A percentile compares a stretch with the other conserved stretches of the same genome.
Conservation (phyloP, 2,113 vertebrate species). For the Pyrgilauda ruficollis region DNA sequence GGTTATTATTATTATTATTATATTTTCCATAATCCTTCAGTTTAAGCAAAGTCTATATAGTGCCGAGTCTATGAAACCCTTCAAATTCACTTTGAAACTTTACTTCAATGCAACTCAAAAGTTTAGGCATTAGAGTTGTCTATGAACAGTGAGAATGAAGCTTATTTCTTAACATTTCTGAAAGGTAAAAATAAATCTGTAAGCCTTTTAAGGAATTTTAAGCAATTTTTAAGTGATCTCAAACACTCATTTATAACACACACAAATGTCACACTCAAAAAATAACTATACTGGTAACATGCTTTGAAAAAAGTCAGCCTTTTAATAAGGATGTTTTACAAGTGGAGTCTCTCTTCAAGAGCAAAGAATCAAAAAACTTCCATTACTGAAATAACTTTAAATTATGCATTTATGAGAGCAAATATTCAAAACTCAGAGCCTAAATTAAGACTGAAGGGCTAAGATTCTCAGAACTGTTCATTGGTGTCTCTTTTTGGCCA, state of each 20-base stretch:
- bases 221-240: not conserved
- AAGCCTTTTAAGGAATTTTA: not conserved
- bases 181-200: not conserved
- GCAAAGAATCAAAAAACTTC: not conserved
- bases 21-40: not conserved
- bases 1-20: not conserved
- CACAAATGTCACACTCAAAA: not conserved
- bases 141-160: not conserved
- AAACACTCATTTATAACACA: not conserved
- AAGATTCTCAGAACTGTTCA: not conserved
- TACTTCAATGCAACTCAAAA: not conserved
- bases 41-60: not conserved
- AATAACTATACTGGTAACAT: not conserved
- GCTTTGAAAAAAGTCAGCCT: not conserved
- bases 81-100: not conserved
- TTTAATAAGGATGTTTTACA: not conserved
- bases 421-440: not conserved
- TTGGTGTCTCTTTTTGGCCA: not conserved
- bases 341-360: not conserved
- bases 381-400: slow-evolving; percentile 3
- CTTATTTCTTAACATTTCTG: not conserved
- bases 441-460: not conserved
- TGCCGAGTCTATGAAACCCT: not conserved
- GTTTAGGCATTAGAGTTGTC: not conserved
- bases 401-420: not conserved